These are phyloP conservation scores for Nomada ferruginata DNA, from an alignment of 2,888 invertebrate species.

Conservation along the genomic window DNA sequence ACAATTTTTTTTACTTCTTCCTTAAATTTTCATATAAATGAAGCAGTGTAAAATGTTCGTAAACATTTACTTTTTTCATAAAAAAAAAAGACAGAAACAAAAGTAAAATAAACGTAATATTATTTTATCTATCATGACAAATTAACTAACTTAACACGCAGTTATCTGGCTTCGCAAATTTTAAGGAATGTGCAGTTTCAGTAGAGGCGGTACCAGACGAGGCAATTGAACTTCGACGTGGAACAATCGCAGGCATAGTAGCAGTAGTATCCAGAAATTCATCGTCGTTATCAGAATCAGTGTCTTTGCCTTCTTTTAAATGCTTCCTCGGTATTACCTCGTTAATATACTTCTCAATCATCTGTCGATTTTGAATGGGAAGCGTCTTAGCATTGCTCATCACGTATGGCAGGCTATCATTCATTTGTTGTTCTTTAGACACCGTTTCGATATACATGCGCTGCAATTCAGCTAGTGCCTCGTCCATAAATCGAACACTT, in stretches of 20 bases:
- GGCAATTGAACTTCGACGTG: constrained; percentile 76
- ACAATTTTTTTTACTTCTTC: not conserved
- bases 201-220: constrained; percentile 72
- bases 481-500: constrained; percentile 69
- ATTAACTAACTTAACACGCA: constrained; percentile 59
- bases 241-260: constrained; percentile 71
- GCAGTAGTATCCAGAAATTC: constrained; percentile 82
- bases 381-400: constrained; percentile 69
- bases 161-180: constrained; percentile 51
- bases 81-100: not conserved
- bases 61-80: not conserved
- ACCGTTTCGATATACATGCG: constrained; percentile 61
- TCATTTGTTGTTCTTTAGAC: constrained; percentile 34
- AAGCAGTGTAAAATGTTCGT: not conserved
- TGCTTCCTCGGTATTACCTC: constrained; percentile 63
- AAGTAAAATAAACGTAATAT: not conserved
- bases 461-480: constrained; percentile 64
- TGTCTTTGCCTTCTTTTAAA: constrained; percentile 70
- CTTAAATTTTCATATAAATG: not conserved
- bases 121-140: not conserved
- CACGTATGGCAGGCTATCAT: constrained; percentile 66
- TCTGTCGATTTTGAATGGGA: constrained; percentile 71
- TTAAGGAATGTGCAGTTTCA: constrained; percentile 51
- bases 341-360: constrained; percentile 78
- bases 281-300: constrained; percentile 81